Conservation (phyloP, 2,113 vertebrate species). For the Zosterops lateralis region DNA sequence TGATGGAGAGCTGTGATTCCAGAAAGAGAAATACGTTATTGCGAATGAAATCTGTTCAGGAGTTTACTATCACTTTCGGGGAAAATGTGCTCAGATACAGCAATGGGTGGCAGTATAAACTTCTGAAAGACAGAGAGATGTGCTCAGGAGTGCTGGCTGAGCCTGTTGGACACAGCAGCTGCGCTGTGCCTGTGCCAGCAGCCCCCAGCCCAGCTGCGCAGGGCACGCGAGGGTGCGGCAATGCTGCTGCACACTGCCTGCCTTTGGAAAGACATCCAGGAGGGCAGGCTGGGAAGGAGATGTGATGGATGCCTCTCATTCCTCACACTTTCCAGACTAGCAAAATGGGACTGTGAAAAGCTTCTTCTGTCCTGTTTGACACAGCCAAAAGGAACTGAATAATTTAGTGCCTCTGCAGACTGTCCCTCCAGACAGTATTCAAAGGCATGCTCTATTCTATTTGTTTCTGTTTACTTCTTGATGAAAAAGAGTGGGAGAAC, state of each 20-base stretch:
- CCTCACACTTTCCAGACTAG: not conserved
- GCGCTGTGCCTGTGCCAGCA: not conserved
- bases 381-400: not conserved
- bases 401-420: not conserved
- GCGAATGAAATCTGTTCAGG: not conserved
- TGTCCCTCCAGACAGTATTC: not conserved
- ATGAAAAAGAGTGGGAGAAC: not conserved
- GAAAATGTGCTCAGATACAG: not conserved
- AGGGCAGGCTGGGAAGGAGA: not conserved
- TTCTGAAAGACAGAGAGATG: not conserved
- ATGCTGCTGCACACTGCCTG: fast-evolving
- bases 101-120: slow-evolving; percentile 43
- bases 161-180: not conserved
- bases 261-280: not conserved
- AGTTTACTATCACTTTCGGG: not conserved
- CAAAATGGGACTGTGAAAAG: not conserved
- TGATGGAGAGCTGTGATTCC: not conserved
- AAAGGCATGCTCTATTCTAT: not conserved
- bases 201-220: not conserved
- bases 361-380: not conserved
- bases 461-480: not conserved
- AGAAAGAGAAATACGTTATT: not conserved
- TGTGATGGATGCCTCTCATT: not conserved
- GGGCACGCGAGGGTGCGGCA: fast-evolving
- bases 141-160: not conserved